Evolutionary conservation across 2,113 vertebrate genomes (phyloP), one percentile per base, ranked within the genome.

Genomic region (Dromaius novaehollandiae): DNA sequence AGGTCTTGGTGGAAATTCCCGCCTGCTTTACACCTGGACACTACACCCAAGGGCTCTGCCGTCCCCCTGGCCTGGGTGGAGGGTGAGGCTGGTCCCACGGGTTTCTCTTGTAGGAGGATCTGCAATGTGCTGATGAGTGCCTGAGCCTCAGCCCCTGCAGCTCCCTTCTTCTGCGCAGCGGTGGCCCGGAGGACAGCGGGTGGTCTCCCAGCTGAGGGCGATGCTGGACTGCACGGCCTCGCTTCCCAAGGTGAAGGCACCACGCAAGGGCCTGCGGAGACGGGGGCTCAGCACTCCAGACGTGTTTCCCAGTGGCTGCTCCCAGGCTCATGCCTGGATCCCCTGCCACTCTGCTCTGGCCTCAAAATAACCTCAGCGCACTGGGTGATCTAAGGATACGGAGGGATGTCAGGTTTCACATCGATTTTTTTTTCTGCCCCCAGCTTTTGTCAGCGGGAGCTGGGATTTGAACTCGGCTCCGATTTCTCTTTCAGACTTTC

Each of bases 401-500:
- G 20, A 56, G 66, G 13, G 48, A 73, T 63, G 94, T 24, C 15
- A 40, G 71, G 75, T 13, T 91, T 50, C 56, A 46, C 77, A 79
- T 48, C 76, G 96, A 94, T 92, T 93, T 94, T 83, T 83, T 76
- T 18, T 50, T 10, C 24, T 69, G 48, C 50, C 9, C 60, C 26
- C 66, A 56, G 58, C 65, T 90, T 93, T 87, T 96, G 76, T 84
- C 90, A 92, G 90, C 65, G 73, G 88, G 77, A 93, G 77, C 84
- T 16, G 22, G 86, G 60, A 32, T 69, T 82, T 95, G 92, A 88
- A 76, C 88, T 15, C 21, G 6, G 81, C 91, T 92, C 94, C 81
- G 92, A 89, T 96, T 96, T 96, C 81, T n/a, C 82, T 89, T 73
- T 76, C 94, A 92, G 81, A 89, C 86, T 85, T 64, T 28, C 64